Base-by-base conservation (phyloP, 2,797 vertebrate genomes). In the Okamejei kenojei region DNA sequence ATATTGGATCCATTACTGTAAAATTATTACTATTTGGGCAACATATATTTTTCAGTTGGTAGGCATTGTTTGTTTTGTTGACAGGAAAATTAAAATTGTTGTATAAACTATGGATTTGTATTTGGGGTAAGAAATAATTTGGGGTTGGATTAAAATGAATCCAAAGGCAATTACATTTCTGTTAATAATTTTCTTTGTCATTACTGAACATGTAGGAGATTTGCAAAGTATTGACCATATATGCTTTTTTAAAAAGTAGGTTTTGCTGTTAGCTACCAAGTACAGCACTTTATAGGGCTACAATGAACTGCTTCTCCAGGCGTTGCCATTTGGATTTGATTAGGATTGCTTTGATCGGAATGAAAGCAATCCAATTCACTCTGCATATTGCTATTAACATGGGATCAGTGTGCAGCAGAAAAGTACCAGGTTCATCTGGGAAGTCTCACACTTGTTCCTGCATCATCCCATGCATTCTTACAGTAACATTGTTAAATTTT, bases 301-400 rank as follows among this genome's bases (percentile, higher is more conserved):
- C 90, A 92, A 76, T 45, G 71, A 74, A 92, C 90, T 45, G 45
- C 71, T 92, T 92, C 71, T 38, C 38, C 54, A 73, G 71, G 38
- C 54, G 68, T 29, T 92, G 71, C 90, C 90, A 71, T 76, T 68
- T 92, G 71, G 74, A 74, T 71, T 92, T 71, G 15, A 92, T 92
- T 92, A 92, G 23, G 68, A 92, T 58, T 76, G 71, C 90, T 92
- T 92, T 74, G 71, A 92, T 92, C 90, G 32, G 29, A 92, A 74
- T 73, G 90, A 92, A 76, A 92, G 90, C 88, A 92, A 92, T 91
- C 35, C 23, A 91, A 38, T 91, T 91, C 90, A 54, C 32, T 29
- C 23, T 74, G 90, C 71, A 71, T 23, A 58, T 76, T 76, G 71
- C 54, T 92, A 71, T 76, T 76, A 45, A 92, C 73, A 71, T 54